These are phyloP conservation scores for Acronicta leporina DNA, from an alignment of 2,888 invertebrate species.

Conservation along the genomic window DNA sequence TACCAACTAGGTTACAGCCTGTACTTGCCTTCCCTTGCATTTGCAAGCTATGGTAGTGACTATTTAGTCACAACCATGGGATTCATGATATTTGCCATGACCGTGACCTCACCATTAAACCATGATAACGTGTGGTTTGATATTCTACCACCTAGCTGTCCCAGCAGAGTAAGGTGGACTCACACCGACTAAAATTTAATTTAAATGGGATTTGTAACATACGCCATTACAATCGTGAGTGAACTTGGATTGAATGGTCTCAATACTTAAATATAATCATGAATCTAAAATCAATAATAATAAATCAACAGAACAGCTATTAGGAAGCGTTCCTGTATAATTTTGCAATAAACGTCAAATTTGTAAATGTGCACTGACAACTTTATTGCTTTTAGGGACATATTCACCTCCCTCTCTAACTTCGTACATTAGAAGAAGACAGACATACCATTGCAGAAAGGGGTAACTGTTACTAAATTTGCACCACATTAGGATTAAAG, in stretches of 20 bases:
- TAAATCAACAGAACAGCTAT: slow-evolving; percentile 42
- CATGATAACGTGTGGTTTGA: no score
- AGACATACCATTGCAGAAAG: slow-evolving; percentile 47
- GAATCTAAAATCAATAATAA: slow-evolving; percentile 32
- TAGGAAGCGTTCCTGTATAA: slow-evolving; percentile 70
- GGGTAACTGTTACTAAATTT: slow-evolving; percentile 66
- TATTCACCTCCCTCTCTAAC: slow-evolving; percentile 49
- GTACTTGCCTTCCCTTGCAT: no score
- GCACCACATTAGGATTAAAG: slow-evolving; percentile 77
- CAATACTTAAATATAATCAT: neutral
- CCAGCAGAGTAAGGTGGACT: no score
- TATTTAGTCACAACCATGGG: no score
- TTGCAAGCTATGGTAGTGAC: no score
- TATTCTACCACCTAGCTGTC: no score
- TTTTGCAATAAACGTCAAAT: slow-evolving; percentile 77
- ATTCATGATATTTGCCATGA: no score
- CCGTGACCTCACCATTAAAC: no score
- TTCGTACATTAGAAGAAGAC: slow-evolving; percentile 51
- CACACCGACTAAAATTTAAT: no score
- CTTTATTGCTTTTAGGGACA: slow-evolving; percentile 64
- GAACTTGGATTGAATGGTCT: neutral
- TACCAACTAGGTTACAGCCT: no score
- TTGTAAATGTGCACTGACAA: slow-evolving; percentile 65
- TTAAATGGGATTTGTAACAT: no score
- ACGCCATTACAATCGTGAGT: neutral